Evolutionary conservation across 2,888 invertebrate species (phyloP), one percentile per base, ranked within the genome.

Genomic region (Drosophila anomelani): DNA sequence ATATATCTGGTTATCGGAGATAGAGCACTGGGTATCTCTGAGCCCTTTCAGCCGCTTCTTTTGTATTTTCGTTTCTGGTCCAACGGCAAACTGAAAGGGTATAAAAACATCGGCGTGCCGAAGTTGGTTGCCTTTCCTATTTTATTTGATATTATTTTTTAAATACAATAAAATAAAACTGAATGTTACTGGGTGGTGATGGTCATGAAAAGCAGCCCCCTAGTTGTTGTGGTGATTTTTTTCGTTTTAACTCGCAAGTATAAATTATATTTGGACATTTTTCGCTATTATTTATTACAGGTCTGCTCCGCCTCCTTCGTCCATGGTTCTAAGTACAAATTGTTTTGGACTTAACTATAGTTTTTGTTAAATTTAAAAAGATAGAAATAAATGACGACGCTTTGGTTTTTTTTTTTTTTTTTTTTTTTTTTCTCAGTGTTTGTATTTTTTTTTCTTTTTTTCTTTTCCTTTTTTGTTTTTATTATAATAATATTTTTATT

Each of bases 61-160:
- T 29, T 8, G 29, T 29, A 29, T 8, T 1, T 8, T 29, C 29
- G 29, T 29, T 29, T 4, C 29, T 29, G 29, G 29, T 5, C 23
- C 23, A 23, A 23, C 23, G 23, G 26, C 26, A 4, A 26, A 26
- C 26, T 26, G 26, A 26, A 26, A 26, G 26, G 26, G 26, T 26
- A 26, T 26, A 26, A 26, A 26, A 26, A 26, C 26, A 26, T 26
- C 26, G 26, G 26, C 26, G 5, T 26, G 26, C 26, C 29, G 6
- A 29, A 29, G 29, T 29, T 8, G 4, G 29, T 29, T 29, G 8
- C 29, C 29, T 8, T 8, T 29, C 29, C 10, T 17, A 66, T 83
- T 64, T 74, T 81, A 81, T 83, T 83, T 79, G 69, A 73, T 83
- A 66, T 56, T 79, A 67, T 67, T 69, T 79, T 29, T 1, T 77